phyloP scores from a whole-genome alignment of 2,797 vertebrate species.

The Syncerus caffer region DNA sequence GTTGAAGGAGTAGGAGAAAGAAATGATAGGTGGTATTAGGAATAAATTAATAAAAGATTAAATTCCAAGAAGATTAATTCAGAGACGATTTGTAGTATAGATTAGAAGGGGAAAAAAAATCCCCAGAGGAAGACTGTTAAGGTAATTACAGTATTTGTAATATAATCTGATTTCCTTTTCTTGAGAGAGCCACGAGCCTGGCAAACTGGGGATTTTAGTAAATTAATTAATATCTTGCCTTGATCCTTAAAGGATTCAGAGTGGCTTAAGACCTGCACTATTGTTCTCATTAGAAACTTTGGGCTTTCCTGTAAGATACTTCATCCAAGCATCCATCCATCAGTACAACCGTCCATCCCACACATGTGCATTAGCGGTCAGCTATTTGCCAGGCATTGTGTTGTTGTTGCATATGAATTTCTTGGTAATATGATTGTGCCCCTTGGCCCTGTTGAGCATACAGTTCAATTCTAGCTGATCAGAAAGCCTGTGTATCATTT shows the following conservation, averaged over 20 bases:
- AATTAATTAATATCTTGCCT: conserved; percentile 47
- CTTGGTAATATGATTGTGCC: not conserved
- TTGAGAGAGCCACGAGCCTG: not conserved
- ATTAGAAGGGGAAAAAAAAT: not conserved
- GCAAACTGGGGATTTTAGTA: conserved; percentile 19
- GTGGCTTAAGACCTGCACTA: not conserved
- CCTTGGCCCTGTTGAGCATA: not conserved
- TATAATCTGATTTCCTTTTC: conserved; percentile 59
- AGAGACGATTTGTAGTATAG: not conserved
- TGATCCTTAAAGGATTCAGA: conserved; percentile 24
- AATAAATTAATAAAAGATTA: conserved; percentile 46
- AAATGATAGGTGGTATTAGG: not conserved
- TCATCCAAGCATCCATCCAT: not conserved
- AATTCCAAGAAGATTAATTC: conserved; percentile 55
- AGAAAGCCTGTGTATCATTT: not conserved
- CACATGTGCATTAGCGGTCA: not conserved
- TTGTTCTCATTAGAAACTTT: not conserved
- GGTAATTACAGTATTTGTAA: conserved; percentile 33
- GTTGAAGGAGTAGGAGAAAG: not conserved
- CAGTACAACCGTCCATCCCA: not conserved
- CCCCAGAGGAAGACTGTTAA: conserved; percentile 15
- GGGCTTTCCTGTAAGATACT: not conserved
- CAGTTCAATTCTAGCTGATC: not conserved
- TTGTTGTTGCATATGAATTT: not conserved
- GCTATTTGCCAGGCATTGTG: not conserved